These are phyloP conservation scores for Buceros bicornis DNA, from an alignment of 2,797 vertebrate genomes.

Conservation along the genomic window DNA sequence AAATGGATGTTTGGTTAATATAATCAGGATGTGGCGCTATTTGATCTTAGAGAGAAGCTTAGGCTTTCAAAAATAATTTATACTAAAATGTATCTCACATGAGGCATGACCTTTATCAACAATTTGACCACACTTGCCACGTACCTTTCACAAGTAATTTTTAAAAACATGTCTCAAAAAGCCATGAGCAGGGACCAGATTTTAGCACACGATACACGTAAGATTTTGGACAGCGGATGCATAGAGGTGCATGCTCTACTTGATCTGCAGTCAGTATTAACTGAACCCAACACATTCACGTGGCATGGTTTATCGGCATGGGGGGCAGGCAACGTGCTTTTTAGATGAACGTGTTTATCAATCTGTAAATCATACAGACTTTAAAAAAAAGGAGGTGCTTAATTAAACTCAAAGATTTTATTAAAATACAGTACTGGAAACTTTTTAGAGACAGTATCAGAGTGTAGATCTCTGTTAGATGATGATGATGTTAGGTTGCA, in stretches of 20 bases:
- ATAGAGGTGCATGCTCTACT: not conserved
- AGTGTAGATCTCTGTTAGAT: not conserved
- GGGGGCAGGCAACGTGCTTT: not conserved
- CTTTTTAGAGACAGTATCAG: not conserved
- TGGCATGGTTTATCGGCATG: not conserved
- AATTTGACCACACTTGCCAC: not conserved
- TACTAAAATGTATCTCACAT: not conserved
- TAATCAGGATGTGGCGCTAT: not conserved
- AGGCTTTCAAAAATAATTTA: not conserved
- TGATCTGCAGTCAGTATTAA: not conserved
- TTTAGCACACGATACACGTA: not conserved
- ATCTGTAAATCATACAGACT: not conserved
- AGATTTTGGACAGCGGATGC: not conserved
- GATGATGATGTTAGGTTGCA: not conserved
- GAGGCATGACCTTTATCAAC: not conserved
- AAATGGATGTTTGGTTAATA: constrained; percentile 6
- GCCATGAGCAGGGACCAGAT: not conserved
- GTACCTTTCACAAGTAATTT: not conserved
- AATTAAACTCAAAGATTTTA: not conserved
- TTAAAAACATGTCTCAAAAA: not conserved
- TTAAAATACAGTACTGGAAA: not conserved
- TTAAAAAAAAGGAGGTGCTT: not conserved
- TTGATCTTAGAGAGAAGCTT: not conserved
- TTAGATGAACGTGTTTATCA: not conserved
- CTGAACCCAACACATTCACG: not conserved